A percentile compares a stretch with the other conserved stretches of the same genome.
Evolutionary conservation across 2,888 invertebrate species (phyloP).

Genomic region (Parapristionchus giblindavisi): DNA sequence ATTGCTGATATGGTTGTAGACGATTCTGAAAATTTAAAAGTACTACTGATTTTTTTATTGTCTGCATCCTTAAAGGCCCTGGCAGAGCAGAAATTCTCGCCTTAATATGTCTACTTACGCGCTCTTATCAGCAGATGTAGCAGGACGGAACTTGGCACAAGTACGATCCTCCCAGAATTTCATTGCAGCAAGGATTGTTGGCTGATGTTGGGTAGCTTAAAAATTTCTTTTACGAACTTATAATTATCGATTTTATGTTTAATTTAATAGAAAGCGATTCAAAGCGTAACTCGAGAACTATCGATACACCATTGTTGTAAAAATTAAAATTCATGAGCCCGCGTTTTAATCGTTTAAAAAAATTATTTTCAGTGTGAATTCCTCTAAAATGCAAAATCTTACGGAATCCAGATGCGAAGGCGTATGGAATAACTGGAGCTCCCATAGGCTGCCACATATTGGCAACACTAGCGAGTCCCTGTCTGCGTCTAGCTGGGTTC

Average conservation of each 20-base stretch:
- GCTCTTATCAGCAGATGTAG: conserved; percentile 1
- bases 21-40: background rate
- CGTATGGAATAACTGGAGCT: background rate
- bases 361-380: no score
- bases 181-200: background rate
- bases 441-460: conserved; percentile 8
- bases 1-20: background rate
- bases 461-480: background rate
- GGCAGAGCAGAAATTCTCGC: background rate
- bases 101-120: background rate
- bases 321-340: no score
- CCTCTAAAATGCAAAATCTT: background rate
- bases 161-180: conserved; percentile 24
- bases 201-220: conserved; percentile 7
- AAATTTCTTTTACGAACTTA: background rate
- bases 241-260: no score
- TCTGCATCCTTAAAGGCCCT: no score
- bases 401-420: conserved; percentile 15
- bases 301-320: no score
- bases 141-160: conserved; percentile 21
- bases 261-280: no score
- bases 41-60: no score
- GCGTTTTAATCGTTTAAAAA: no score
- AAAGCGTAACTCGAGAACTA: no score
- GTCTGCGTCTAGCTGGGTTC: conserved; percentile 7